Evolutionary conservation across 2,888 invertebrate genomes (phyloP), one percentile per base, ranked within the genome.

Genomic region (Himalopsyche japonica): DNA sequence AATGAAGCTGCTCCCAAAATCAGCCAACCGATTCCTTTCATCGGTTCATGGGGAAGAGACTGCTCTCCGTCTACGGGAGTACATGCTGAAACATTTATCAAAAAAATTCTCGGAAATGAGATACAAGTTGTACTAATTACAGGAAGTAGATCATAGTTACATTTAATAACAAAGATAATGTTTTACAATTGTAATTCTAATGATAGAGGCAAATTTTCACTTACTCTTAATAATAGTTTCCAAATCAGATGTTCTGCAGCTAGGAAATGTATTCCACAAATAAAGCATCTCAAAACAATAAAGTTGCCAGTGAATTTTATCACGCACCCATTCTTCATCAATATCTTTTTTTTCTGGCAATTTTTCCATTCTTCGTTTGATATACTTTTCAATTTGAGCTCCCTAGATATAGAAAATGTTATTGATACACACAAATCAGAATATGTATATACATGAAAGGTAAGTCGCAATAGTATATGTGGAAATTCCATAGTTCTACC

Each of bases 221-320:
- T 86, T 88, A 93, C 93, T 92, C 87, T 88, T 85, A 84, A 92
- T 88, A 79, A 93, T 92, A 30, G 85, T 87, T 20, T 88, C 87
- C 20, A 93, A 88, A 27, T 90, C 89, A 48, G 90, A 89, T 0
- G 83, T 81, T 57, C 88, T 92, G 89, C 92, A 94, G 86, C 92
- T 94, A 32, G 94, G 92, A 87, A 95, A 89, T 15, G 94, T 93
- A 88, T 94, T 95, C 95, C 95, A 95, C 78, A 95, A 89, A 88
- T 94, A 95, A 48, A 95, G 90, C 89, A 95, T 90, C 89, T 95
- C 95, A 88, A 94, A 93, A 27, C 93, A 91, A 79, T 94, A 90
- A 83, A 95, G 89, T 86, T 92, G 92, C 90, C 94, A 95, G 88
- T 92, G 93, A 5, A 87, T 57, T n/a, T 88, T 87, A 47, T 88